Base-by-base conservation (phyloP, 2,113 vertebrate genomes). In the Actenoides hombroni region DNA sequence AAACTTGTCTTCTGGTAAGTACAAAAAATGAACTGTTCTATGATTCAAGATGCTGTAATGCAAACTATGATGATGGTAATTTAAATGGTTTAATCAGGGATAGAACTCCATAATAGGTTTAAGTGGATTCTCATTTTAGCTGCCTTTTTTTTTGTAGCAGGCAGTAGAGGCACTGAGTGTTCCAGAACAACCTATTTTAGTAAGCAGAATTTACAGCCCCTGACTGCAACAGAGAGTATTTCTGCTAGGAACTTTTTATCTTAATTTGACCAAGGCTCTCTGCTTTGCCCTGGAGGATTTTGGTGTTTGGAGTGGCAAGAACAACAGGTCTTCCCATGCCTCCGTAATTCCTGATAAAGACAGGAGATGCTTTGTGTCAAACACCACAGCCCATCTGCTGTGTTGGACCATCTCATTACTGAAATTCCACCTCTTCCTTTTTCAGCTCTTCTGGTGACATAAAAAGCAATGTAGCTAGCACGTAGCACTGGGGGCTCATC, bases 401-500 rank as follows among this genome's bases (percentile, higher is more conserved):
- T 7, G 42, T 16, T 53, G 67, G 60, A 33, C 21, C 19, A 6
- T 29, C 21, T 61, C 6, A 4, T 18, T 37, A 6, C 60, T 16
- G 63, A 75, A 68, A 46, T 82, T 33, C 25, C 75, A 26, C 18
- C 29, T 65, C 23, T 39, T 64, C 16, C 65, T 80, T 44, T n/a
- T n/a, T 49, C 28, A 53, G 54, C 71, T 79, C 40, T 49, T 15
- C 11, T 18, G 75, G 18, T 54, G 54, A 15, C 61, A 75, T 68
- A 20, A 83, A 31, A 67, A 92, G 59, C 69, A 24, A 1, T 0
- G 3, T 29, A 68, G 73, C 26, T 13, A 44, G 80, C 46, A 13
- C 0, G 5, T 13, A 49, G 64, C 26, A 2, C 31, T 2, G 40
- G 40, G 6, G 14, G 37, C n/a, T 70, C 14, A 4, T 0, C 0